phyloP scores from a whole-genome alignment of 2,797 vertebrate species.

The Pempheris klunzingeri region DNA sequence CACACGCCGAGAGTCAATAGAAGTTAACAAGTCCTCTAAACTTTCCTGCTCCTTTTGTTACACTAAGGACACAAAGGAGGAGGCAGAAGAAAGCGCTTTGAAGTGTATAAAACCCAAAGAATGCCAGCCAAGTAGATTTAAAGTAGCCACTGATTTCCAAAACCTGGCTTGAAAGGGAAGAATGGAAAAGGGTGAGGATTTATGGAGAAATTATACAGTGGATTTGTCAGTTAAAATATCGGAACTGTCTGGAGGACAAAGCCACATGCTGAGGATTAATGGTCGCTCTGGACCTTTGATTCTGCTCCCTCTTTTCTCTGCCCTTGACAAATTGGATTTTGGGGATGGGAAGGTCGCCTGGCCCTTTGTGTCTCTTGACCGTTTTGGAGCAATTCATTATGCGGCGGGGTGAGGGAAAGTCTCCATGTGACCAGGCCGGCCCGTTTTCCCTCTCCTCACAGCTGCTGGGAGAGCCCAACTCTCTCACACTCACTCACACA shows the following conservation, averaged over 20 bases:
- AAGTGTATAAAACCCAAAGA: conserved; percentile 93
- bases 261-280: conserved; percentile 99
- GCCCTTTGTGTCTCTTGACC: conserved; percentile 96
- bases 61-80: conserved; percentile 88
- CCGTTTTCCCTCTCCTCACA: conserved; percentile 88
- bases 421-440: conserved; percentile 98
- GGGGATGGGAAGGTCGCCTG: conserved; percentile 99
- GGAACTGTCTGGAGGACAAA: conserved; percentile 99
- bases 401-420: conserved; percentile 95
- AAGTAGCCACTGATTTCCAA: conserved; percentile 97
- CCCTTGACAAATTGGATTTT: conserved; percentile 99
- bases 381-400: conserved; percentile 97
- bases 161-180: conserved; percentile 93
- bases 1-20: conserved; percentile 99
- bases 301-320: conserved; percentile 97
- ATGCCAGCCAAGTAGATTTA: conserved; percentile 99
- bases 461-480: conserved; percentile 94
- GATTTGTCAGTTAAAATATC: conserved; percentile 99
- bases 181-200: conserved; percentile 97
- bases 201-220: conserved; percentile 99
- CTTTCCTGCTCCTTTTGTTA: conserved; percentile 96
- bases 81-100: conserved; percentile 95
- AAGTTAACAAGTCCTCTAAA: conserved; percentile 99
- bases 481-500: conserved; percentile 93
- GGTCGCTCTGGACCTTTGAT: conserved; percentile 98